Conservation (phyloP, 2,888 invertebrate genomes). For the Fragum sueziense region DNA sequence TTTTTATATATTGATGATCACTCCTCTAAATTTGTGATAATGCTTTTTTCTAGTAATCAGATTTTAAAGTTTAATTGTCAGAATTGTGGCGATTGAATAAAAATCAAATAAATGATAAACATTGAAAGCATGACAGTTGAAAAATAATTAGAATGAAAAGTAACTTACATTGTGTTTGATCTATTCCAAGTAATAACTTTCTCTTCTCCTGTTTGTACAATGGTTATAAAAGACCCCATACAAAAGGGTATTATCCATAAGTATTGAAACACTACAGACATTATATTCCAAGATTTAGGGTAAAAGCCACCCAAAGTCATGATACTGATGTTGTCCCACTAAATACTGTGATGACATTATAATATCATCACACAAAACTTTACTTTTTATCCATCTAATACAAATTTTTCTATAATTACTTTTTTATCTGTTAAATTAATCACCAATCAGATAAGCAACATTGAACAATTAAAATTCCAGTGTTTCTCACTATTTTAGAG, state of each 20-base stretch:
- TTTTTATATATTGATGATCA: no score
- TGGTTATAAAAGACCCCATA: constrained; percentile 51
- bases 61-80: no score
- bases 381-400: constrained; percentile 7
- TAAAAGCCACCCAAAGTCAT: constrained; percentile 12
- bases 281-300: constrained; percentile 34
- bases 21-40: no score
- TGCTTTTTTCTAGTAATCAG: no score
- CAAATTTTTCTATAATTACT: neutral
- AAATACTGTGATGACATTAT: constrained; percentile 19
- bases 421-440: constrained; percentile 5
- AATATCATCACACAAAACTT: constrained; percentile 2
- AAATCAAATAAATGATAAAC: no score
- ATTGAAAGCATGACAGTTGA: no score
- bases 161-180: constrained; percentile 51
- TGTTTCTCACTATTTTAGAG: neutral
- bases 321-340: constrained; percentile 1
- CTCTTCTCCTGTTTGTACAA: constrained; percentile 47
- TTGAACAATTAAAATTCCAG: constrained; percentile 17
- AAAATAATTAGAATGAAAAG: neutral
- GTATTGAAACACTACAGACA: constrained; percentile 42
- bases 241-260: constrained; percentile 56
- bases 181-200: constrained; percentile 37
- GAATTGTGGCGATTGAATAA: no score
- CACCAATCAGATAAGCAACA: constrained; percentile 6